phyloP scores from a whole-genome alignment of 2,113 vertebrate species.

The Hoplias malabaricus region DNA sequence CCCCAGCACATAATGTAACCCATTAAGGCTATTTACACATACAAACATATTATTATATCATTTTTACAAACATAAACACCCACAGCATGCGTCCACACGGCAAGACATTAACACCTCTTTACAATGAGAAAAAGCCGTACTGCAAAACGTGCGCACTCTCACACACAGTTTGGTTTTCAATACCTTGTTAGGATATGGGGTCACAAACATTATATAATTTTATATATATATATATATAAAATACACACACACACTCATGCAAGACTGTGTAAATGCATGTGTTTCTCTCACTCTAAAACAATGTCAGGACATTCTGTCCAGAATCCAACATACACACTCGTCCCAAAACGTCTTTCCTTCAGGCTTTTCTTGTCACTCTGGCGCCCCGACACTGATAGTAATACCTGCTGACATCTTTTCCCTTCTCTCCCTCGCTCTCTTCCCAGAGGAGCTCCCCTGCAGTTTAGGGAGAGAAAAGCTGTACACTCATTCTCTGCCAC shows the following conservation, averaged over 20 bases:
- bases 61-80: not conserved
- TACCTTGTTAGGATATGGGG: no score
- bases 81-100: not conserved
- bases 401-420: conserved; percentile 72
- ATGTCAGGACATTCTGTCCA: not conserved
- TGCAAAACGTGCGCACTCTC: no score
- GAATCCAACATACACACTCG: conserved; percentile 25
- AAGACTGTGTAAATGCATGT: not conserved
- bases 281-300: no score
- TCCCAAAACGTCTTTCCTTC: conserved; percentile 52
- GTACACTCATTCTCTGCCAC: conserved; percentile 71
- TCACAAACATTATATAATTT: no score
- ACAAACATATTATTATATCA: not conserved
- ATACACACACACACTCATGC: conserved; percentile 39
- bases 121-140: no score
- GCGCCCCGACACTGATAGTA: conserved; percentile 71
- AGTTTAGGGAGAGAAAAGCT: conserved; percentile 71
- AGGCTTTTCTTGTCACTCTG: conserved; percentile 39
- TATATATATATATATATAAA: no score
- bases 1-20: not conserved
- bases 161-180: no score
- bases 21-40: not conserved
- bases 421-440: conserved; percentile 46
- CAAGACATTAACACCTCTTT: not conserved
- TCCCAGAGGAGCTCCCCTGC: conserved; percentile 59